Conservation (phyloP, 2,113 vertebrate species). For the Thinocorus orbignyianus region DNA sequence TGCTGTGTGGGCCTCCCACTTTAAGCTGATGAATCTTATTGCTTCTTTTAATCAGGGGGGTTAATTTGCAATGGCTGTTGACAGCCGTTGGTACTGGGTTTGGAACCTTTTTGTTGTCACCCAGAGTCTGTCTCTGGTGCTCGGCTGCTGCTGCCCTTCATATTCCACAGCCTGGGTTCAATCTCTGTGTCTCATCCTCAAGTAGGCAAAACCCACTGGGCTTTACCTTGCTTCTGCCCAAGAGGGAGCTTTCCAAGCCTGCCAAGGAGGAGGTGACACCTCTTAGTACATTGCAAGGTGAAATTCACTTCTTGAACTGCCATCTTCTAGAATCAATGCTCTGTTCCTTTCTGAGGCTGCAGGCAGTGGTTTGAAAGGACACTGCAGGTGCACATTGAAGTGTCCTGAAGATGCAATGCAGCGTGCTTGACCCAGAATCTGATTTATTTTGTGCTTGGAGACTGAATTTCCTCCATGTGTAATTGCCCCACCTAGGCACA, state of each 20-base stretch:
- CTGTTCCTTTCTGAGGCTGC: background rate
- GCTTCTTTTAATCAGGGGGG: background rate
- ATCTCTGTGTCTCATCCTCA: background rate
- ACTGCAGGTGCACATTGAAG: fast-evolving
- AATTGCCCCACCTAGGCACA: background rate
- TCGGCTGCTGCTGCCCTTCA: fast-evolving
- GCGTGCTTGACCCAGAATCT: background rate
- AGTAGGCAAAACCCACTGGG: background rate
- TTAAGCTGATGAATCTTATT: background rate
- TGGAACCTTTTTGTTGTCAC: fast-evolving
- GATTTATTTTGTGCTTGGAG: background rate
- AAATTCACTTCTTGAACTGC: background rate
- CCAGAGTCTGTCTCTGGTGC: background rate
- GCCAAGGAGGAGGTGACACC: background rate
- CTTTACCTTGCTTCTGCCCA: background rate
- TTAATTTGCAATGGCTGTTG: background rate
- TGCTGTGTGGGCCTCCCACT: background rate
- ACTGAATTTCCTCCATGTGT: fast-evolving
- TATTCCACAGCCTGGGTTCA: background rate
- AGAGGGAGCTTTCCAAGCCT: background rate
- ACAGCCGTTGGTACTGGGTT: no score
- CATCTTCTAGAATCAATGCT: background rate
- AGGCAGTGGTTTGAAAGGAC: background rate
- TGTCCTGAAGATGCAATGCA: background rate
- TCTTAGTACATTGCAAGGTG: background rate